Evolutionary conservation across 2,888 invertebrate genomes (phyloP).

Genomic region (Diarsia mendica): DNA sequence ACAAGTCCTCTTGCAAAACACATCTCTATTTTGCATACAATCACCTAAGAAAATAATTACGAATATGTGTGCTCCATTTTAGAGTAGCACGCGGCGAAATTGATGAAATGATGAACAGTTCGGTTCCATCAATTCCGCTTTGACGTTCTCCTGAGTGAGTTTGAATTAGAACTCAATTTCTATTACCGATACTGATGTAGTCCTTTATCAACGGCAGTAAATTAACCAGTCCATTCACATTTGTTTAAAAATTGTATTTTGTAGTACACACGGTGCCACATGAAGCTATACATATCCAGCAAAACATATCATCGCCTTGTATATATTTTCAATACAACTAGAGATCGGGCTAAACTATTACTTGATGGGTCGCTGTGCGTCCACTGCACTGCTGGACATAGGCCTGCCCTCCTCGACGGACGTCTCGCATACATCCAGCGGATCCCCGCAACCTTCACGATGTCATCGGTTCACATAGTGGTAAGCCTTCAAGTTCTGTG

Average conservation of each 20-base stretch:
- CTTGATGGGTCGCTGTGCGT: too few relatives aligned
- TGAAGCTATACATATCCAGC: too few relatives aligned
- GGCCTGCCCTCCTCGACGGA: too few relatives aligned
- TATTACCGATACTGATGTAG: conserved; percentile 26
- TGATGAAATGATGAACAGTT: conserved; percentile 19
- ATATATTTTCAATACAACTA: too few relatives aligned
- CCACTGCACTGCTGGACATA: too few relatives aligned
- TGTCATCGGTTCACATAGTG: too few relatives aligned
- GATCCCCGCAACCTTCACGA: too few relatives aligned
- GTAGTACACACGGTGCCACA: neutral
- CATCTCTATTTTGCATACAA: conserved; percentile 3
- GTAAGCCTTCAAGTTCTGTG: too few relatives aligned
- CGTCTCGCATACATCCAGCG: too few relatives aligned
- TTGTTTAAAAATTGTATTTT: neutral
- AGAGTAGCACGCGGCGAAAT: neutral
- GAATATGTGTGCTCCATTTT: conserved; percentile 19
- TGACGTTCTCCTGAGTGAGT: conserved; percentile 18
- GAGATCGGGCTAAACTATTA: too few relatives aligned
- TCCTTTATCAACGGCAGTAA: conserved; percentile 1
- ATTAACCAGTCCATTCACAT: neutral
- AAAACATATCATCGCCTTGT: too few relatives aligned
- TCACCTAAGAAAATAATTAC: conserved; percentile 7
- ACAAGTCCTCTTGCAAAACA: neutral
- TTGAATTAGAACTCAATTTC: conserved; percentile 39
- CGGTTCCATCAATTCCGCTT: conserved; percentile 22